phyloP scores from a whole-genome alignment of 2,113 vertebrate genomes.

The Cichladusa arquata region DNA sequence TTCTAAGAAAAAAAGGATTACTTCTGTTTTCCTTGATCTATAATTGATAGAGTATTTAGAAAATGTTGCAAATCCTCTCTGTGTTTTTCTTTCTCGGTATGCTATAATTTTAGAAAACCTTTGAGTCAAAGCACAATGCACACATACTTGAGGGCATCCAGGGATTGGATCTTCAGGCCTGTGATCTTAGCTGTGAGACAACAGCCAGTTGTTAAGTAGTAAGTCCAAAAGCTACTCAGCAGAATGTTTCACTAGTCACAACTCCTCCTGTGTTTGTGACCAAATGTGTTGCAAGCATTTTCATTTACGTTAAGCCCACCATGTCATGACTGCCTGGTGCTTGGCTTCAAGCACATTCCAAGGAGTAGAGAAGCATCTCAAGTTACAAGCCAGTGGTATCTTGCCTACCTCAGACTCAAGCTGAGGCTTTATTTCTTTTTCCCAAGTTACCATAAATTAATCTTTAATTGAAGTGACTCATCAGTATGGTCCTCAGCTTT shows the following conservation, averaged over 20 bases:
- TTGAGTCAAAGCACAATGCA: not conserved
- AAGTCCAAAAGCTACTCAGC: not conserved
- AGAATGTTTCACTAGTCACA: not conserved
- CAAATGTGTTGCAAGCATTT: not conserved
- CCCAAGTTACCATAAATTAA: not conserved
- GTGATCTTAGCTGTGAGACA: not conserved
- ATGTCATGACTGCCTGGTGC: not conserved
- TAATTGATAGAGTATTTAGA: not conserved
- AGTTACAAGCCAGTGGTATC: not conserved
- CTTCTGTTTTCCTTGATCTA: not conserved
- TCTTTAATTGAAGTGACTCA: not conserved
- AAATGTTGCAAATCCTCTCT: not conserved
- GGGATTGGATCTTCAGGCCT: not conserved
- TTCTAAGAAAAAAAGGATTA: not conserved
- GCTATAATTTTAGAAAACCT: not conserved
- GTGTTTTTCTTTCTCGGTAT: not conserved
- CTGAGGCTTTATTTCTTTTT: not conserved
- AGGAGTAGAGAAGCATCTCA: not conserved
- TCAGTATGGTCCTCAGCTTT: not conserved
- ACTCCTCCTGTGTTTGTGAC: not conserved
- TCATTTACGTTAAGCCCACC: not conserved
- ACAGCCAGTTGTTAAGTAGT: not conserved
- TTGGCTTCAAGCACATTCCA: not conserved
- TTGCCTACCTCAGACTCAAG: not conserved
- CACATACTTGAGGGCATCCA: not conserved